Percentiles rank a stretch among this genome's conserved stretches.
Evolutionary conservation across 2,113 vertebrate genomes (phyloP).

Genomic region (Pterocles orientalis): DNA sequence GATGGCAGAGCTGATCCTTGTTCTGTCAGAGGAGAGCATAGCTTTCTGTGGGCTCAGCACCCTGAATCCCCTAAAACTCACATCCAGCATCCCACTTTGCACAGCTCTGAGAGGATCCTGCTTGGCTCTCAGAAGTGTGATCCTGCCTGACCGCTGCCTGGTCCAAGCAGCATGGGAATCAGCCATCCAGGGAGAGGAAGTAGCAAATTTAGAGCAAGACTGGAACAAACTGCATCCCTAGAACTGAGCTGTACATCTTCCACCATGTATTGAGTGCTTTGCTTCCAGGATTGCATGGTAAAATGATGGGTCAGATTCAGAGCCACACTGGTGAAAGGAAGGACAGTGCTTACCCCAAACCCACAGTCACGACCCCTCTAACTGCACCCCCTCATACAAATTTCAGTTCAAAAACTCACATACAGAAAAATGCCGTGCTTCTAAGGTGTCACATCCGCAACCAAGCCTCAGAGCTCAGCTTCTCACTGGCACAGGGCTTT

Average conservation of each 20-base stretch:
- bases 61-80: not conserved
- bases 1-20: not conserved
- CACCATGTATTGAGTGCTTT: not conserved
- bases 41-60: not conserved
- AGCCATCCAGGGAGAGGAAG: not conserved
- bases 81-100: not conserved
- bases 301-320: not conserved
- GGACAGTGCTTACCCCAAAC: not conserved
- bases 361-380: not conserved
- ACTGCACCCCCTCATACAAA: not conserved
- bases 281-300: not conserved
- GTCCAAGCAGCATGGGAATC: not conserved
- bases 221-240: not conserved
- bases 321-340: not conserved
- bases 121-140: not conserved
- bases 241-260: not conserved
- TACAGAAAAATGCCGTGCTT: not conserved
- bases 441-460: not conserved
- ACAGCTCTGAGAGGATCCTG: not conserved
- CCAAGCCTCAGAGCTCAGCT: not conserved
- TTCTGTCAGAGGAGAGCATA: not conserved
- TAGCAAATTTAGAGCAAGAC: not conserved
- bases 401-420: not conserved
- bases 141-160: not conserved
- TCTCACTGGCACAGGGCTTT: not conserved